Evolutionary conservation across 2,888 invertebrate genomes (phyloP).

Genomic region (Dryobotodes eremita): DNA sequence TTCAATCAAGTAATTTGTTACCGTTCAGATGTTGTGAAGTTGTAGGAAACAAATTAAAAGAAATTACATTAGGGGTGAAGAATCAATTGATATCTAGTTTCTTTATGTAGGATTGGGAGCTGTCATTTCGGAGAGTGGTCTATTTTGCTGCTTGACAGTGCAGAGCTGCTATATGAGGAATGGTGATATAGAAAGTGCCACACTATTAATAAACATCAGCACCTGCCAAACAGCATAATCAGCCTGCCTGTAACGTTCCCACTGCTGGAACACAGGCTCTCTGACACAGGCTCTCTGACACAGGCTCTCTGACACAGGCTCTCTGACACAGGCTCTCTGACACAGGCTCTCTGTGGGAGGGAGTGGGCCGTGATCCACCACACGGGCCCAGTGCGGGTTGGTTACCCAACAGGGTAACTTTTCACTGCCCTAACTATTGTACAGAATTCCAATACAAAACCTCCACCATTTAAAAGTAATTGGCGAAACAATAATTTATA

Average conservation of each 20-base stretch:
- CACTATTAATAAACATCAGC: not conserved
- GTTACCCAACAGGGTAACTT: not conserved
- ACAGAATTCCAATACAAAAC: not conserved
- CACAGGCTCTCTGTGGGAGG: not conserved
- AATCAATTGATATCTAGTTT: not conserved
- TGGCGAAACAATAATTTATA: constrained; percentile 4
- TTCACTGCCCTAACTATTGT: not conserved
- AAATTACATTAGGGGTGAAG: not conserved
- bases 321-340: too few relatives aligned
- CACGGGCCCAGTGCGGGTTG: not conserved
- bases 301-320: too few relatives aligned
- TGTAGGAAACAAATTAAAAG: not conserved
- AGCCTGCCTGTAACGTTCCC: not conserved
- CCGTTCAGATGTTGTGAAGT: not conserved
- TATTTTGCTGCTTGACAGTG: not conserved
- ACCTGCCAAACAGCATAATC: not conserved
- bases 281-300: too few relatives aligned
- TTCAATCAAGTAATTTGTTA: constrained; percentile 30
- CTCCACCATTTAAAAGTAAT: not conserved
- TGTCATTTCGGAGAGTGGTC: not conserved
- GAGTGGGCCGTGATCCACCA: not conserved
- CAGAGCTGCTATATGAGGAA: not conserved
- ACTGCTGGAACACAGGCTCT: not conserved
- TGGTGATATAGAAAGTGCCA: not conserved
- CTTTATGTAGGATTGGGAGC: not conserved